Percentiles rank a stretch among this genome's conserved stretches.
These are phyloP conservation scores for Arrhopalites spinosus DNA, from an alignment of 2,888 invertebrate genomes.

Conservation along the genomic window DNA sequence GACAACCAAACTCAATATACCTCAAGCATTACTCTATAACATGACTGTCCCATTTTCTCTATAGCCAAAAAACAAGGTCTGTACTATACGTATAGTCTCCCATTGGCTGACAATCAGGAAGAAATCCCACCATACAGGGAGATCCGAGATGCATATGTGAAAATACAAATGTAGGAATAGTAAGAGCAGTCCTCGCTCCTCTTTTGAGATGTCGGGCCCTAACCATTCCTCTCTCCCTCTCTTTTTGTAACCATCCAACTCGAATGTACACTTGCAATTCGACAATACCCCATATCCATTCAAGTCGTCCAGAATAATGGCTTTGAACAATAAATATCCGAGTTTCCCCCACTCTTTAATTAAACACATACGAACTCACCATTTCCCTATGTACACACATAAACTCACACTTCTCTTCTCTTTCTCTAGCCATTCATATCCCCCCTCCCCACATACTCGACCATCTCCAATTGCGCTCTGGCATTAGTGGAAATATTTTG, in stretches of 20 bases:
- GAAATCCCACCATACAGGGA: conserved; percentile 8
- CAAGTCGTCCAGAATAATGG: conserved; percentile 43
- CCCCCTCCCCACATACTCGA: background rate
- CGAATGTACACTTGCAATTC: background rate
- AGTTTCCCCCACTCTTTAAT: conserved; percentile 32
- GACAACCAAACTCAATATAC: background rate
- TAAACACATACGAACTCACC: conserved; percentile 37
- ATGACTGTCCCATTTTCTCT: background rate
- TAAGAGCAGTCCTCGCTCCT: background rate
- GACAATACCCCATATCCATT: conserved; percentile 37
- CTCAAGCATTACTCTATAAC: background rate
- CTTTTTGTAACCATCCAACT: background rate
- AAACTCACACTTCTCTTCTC: background rate
- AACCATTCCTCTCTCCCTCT: background rate
- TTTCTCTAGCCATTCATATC: too few relatives aligned
- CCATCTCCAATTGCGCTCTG: background rate
- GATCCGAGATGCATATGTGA: background rate
- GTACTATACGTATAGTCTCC: too few relatives aligned
- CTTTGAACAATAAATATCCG: conserved; percentile 42
- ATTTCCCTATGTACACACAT: background rate
- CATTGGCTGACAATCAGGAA: background rate
- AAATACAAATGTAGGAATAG: background rate
- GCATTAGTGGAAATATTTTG: too few relatives aligned
- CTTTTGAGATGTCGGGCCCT: background rate
- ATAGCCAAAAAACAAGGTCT: too few relatives aligned